Percentiles rank a stretch among this genome's conserved stretches.
Conservation (phyloP, 2,113 vertebrate species). For the Theristicus caerulescens region DNA sequence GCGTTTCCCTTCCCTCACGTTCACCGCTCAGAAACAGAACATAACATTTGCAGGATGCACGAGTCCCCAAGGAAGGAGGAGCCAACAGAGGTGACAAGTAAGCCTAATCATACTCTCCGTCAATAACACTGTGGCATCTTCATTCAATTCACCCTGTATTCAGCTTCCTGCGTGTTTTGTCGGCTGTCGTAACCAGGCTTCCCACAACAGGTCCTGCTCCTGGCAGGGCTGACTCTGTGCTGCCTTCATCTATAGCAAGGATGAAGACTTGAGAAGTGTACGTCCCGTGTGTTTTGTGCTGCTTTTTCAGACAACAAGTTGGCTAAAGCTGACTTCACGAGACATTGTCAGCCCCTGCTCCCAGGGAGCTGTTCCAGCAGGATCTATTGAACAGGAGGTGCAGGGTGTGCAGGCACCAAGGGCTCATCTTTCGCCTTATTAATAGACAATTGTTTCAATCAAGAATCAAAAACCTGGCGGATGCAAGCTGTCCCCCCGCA, state of each 20-base stretch:
- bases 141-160: background rate
- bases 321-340: background rate
- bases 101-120: background rate
- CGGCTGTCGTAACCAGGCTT: background rate
- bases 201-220: background rate
- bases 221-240: background rate
- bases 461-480: fast-evolving
- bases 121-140: background rate
- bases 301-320: background rate
- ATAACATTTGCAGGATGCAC: background rate
- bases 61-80: background rate
- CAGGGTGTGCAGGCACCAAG: too few relatives aligned
- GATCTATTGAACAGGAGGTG: background rate
- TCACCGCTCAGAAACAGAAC: background rate
- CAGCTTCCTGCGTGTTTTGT: background rate
- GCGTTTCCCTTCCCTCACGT: fast-evolving
- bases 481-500: background rate
- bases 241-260: background rate
- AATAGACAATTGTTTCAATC: background rate
- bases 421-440: background rate
- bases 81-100: background rate
- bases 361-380: background rate
- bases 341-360: background rate
- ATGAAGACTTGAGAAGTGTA: background rate
- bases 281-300: fast-evolving